Conservation (phyloP, 2,888 invertebrate species). For the Petrolisthes cinctipes region DNA sequence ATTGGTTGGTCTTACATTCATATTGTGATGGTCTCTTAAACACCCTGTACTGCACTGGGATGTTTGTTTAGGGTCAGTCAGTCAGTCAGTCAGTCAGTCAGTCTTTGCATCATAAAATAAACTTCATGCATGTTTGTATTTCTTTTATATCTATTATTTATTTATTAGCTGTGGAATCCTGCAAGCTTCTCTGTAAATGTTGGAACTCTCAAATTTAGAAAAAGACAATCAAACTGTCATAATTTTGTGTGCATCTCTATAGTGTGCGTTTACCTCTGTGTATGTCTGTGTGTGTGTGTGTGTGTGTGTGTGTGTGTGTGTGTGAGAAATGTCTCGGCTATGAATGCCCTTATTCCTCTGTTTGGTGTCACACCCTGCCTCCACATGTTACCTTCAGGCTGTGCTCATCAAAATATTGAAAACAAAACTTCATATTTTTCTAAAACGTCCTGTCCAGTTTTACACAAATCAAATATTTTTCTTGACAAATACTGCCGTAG, state of each 20-base stretch:
- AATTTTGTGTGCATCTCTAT: too few relatives aligned
- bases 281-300: too few relatives aligned
- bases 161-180: not conserved
- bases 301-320: not conserved
- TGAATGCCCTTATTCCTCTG: not conserved
- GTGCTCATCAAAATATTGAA: constrained; percentile 9
- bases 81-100: constrained; percentile 7
- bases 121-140: not conserved
- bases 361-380: constrained; percentile 5
- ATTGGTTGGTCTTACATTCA: too few relatives aligned
- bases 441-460: not conserved
- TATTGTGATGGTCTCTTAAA: too few relatives aligned
- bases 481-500: constrained; percentile 1
- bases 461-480: constrained; percentile 18
- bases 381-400: not conserved
- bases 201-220: not conserved
- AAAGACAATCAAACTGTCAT: not conserved
- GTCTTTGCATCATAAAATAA: not conserved
- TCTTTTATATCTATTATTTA: not conserved
- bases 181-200: not conserved
- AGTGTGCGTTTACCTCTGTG: too few relatives aligned
- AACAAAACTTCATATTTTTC: not conserved
- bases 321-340: not conserved
- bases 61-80: not conserved
- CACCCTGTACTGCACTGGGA: too few relatives aligned